These are phyloP conservation scores for Glossophaga mutica DNA, from an alignment of 2,797 vertebrate genomes.

Conservation along the genomic window DNA sequence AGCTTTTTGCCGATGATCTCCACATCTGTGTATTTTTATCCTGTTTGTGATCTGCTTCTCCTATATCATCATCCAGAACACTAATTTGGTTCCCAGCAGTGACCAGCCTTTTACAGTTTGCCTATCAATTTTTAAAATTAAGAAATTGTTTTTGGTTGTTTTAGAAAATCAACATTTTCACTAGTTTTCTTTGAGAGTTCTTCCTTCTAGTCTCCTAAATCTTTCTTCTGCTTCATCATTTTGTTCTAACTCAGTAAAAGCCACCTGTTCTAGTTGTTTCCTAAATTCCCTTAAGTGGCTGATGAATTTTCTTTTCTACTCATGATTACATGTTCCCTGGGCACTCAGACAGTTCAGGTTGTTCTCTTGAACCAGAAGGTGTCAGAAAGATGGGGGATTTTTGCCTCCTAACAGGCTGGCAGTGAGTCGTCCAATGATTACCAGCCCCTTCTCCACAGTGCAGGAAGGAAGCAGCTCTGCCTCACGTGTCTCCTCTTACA, in stretches of 20 bases:
- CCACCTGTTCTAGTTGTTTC: constrained; percentile 46
- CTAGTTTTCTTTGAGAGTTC: constrained; percentile 16
- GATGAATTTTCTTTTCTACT: constrained; percentile 27
- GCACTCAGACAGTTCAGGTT: background rate
- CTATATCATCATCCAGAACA: background rate
- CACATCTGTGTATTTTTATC: background rate
- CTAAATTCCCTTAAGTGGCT: constrained; percentile 12
- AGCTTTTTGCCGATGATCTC: background rate
- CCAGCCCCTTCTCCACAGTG: background rate
- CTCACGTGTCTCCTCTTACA: background rate
- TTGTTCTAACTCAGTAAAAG: constrained; percentile 22
- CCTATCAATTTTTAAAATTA: background rate
- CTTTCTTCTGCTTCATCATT: constrained; percentile 26
- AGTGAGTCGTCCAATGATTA: background rate
- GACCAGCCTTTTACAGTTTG: background rate
- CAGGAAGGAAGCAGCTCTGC: background rate
- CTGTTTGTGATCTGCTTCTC: background rate
- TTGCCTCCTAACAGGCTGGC: background rate
- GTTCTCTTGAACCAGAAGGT: background rate
- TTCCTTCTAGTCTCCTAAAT: background rate
- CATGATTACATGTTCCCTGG: background rate
- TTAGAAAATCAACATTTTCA: constrained; percentile 15
- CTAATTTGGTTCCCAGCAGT: background rate
- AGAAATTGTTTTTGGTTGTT: constrained; percentile 4
- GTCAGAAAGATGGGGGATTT: background rate